Base-by-base conservation (phyloP, 2,113 vertebrate genomes). In the Vombatus ursinus region DNA sequence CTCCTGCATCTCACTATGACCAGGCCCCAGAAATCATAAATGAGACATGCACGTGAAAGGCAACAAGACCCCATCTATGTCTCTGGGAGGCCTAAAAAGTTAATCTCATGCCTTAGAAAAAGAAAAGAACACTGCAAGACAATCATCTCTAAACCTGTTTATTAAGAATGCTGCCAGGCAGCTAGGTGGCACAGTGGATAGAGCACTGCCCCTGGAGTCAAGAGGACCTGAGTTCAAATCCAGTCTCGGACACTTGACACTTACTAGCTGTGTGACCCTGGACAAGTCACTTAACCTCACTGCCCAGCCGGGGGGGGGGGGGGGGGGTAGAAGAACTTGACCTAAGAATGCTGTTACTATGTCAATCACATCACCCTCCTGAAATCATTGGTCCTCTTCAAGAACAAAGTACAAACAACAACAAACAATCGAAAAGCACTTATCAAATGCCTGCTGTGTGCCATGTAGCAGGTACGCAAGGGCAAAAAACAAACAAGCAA, bases 21-120 rank as follows among this genome's bases (percentile, higher is more conserved):
- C 52, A 52, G 90, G 93, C 93, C 53, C 94, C 84, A 95, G 31
- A 84, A 68, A 91, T 51, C 89, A 91, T 28, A 94, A 89, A 92
- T 92, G 19, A 91, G 57, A 95, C 94, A 94, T 89, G 90, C 57
- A 77, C 47, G 84, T n/a, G 61, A 93, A 96, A 51, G 57, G 19
- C 23, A 28, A 28, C 3, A 52, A 68, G 48, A 89, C 84, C 52
- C n/a, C 37, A 84, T 84, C n/a, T 84, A 44, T 23, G 16, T 44
- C 16, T 84, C n/a, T 84, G 68, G 68, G 44, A 84, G 16, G 68
- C 19, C 68, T 44, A 84, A 84, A 84, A 84, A 44, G 68, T 84
- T 84, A 44, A 44, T 44, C 37, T 77, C 5, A 44, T 84, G 44
- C 1, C 68, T 68, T 44, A 84, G n/a, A 44, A 84, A 84, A 84